Conservation (phyloP, 2,888 invertebrate species). For the Folsomia candida region DNA sequence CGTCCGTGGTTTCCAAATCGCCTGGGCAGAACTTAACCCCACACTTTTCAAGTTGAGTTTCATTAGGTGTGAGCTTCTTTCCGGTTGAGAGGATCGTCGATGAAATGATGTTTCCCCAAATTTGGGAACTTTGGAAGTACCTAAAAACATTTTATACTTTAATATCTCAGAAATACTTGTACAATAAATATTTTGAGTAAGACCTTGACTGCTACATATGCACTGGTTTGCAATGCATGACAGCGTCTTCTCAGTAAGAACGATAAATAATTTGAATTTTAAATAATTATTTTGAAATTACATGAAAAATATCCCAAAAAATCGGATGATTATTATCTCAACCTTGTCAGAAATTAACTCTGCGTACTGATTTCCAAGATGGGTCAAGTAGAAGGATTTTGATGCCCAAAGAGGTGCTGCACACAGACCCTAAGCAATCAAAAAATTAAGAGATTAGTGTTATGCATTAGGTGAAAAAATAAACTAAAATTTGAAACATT, state of each 20-base stretch:
- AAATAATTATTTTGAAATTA: too few relatives aligned
- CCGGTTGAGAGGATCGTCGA: slow-evolving; percentile 80
- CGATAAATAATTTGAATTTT: too few relatives aligned
- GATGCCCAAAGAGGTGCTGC: slow-evolving; percentile 98
- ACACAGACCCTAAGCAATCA: slow-evolving; percentile 66
- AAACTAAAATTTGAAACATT: not conserved
- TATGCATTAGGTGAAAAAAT: slow-evolving; percentile 56
- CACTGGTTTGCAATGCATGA: too few relatives aligned
- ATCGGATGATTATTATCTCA: slow-evolving; percentile 89
- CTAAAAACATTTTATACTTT: too few relatives aligned
- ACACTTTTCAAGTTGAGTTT: slow-evolving; percentile 57
- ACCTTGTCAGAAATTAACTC: slow-evolving; percentile 80
- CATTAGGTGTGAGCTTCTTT: slow-evolving; percentile 13
- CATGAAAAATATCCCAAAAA: slow-evolving; percentile 95
- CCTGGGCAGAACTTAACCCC: slow-evolving; percentile 71
- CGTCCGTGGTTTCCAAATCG: slow-evolving; percentile 53
- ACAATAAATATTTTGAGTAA: too few relatives aligned
- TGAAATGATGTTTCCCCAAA: slow-evolving; percentile 93
- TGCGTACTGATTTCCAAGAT: slow-evolving; percentile 79
- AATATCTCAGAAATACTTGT: too few relatives aligned
- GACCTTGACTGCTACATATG: too few relatives aligned
- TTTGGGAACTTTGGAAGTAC: slow-evolving; percentile 79
- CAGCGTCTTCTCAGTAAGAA: too few relatives aligned
- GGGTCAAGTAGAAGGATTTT: slow-evolving; percentile 92
- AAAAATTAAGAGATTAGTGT: too few relatives aligned